These are phyloP conservation scores for Mesorhabditis belari DNA, from an alignment of 2,888 invertebrate genomes.

Conservation along the genomic window DNA sequence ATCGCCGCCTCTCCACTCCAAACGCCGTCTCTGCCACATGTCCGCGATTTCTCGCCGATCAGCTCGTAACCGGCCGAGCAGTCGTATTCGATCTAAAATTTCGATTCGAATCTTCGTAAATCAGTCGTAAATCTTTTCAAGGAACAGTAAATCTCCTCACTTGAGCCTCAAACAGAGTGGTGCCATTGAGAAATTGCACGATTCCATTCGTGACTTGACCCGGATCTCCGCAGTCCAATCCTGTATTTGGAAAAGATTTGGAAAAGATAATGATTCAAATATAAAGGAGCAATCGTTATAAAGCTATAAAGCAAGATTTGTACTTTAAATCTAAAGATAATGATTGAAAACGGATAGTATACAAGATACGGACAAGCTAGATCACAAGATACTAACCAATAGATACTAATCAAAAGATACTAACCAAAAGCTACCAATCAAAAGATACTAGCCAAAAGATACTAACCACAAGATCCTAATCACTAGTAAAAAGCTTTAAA, in stretches of 20 bases:
- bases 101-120: background rate
- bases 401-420: too few relatives aligned
- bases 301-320: too few relatives aligned
- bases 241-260: slow-evolving; percentile 9
- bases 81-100: slow-evolving; percentile 28
- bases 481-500: too few relatives aligned
- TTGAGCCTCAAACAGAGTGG: slow-evolving; percentile 4
- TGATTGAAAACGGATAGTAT: too few relatives aligned
- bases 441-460: background rate
- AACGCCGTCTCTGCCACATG: slow-evolving; percentile 28
- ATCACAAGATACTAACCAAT: background rate
- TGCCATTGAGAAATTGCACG: slow-evolving; percentile 13
- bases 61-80: slow-evolving; percentile 28
- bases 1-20: slow-evolving; percentile 28
- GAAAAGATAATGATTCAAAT: too few relatives aligned
- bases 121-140: background rate
- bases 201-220: slow-evolving; percentile 7
- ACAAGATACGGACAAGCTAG: too few relatives aligned
- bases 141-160: background rate
- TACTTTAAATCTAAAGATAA: too few relatives aligned
- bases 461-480: background rate
- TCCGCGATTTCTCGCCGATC: slow-evolving; percentile 15
- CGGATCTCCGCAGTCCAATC: slow-evolving; percentile 13
- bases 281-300: too few relatives aligned
- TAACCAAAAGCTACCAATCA: background rate